These are phyloP conservation scores for Atlantisia rogersi DNA, from an alignment of 2,113 vertebrate genomes.

Conservation along the genomic window DNA sequence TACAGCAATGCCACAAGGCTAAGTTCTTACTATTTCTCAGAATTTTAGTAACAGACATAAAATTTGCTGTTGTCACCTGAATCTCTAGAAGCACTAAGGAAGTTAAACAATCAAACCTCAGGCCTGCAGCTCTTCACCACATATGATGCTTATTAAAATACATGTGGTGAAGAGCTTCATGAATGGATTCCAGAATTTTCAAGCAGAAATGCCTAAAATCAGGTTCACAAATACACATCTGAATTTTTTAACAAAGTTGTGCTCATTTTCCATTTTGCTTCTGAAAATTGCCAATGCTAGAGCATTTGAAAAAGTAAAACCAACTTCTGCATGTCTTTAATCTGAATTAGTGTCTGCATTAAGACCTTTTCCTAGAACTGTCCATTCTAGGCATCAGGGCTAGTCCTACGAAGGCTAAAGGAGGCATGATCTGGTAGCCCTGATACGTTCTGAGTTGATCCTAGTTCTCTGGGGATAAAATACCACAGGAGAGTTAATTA, in stretches of 20 bases:
- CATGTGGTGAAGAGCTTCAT: background rate
- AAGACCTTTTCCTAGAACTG: background rate
- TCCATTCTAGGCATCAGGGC: fast-evolving
- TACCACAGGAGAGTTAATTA: background rate
- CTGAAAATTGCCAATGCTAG: background rate
- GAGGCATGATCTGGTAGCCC: background rate
- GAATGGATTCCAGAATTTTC: background rate
- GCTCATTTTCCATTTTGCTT: background rate
- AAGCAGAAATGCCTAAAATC: background rate
- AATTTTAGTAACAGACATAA: conserved; percentile 40
- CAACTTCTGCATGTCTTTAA: background rate
- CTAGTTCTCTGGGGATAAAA: background rate
- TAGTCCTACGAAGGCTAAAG: background rate
- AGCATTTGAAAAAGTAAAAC: background rate
- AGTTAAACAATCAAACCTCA: background rate
- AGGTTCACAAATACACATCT: background rate
- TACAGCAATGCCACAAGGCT: background rate
- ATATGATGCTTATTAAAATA: conserved; percentile 18
- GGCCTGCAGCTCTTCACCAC: background rate
- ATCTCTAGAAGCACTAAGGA: background rate
- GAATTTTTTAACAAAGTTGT: background rate
- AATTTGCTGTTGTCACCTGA: conserved; percentile 10
- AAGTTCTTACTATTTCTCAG: conserved; percentile 35
- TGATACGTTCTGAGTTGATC: background rate
- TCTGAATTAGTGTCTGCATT: background rate